These are phyloP conservation scores for Pantherophis vulpinus DNA, from an alignment of 2,797 vertebrate genomes.

Conservation along the genomic window DNA sequence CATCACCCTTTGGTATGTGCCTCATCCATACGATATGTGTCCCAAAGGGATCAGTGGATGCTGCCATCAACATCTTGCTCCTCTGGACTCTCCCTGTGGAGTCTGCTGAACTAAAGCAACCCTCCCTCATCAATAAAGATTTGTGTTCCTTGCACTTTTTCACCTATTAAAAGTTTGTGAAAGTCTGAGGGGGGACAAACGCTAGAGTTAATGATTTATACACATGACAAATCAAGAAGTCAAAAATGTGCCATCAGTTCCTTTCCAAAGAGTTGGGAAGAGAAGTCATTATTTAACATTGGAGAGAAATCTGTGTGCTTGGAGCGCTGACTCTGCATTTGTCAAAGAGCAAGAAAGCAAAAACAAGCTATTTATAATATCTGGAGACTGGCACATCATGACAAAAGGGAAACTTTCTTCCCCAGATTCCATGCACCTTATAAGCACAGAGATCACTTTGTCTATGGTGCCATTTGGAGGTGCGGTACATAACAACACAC, in stretches of 20 bases:
- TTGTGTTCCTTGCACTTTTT: not conserved
- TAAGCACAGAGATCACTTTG: not conserved
- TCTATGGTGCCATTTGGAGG: not conserved
- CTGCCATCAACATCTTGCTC: not conserved
- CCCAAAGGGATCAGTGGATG: not conserved
- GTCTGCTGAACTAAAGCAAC: not conserved
- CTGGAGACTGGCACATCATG: conserved; percentile 13
- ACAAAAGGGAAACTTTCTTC: conserved; percentile 9
- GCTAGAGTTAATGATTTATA: not conserved
- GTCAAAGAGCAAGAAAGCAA: not conserved
- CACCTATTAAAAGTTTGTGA: not conserved
- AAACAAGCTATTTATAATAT: conserved; percentile 12
- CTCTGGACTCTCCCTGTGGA: not conserved
- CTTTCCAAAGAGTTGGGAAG: not conserved
- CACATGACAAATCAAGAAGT: not conserved
- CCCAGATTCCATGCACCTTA: not conserved
- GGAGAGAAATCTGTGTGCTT: not conserved
- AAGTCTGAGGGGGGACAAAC: not conserved
- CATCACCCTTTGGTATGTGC: not conserved
- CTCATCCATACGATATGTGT: not conserved
- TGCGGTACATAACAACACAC: not conserved
- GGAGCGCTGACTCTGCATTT: not conserved
- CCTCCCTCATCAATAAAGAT: not conserved
- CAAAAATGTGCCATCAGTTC: not conserved
- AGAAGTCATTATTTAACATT: not conserved